Evolutionary conservation across 1,140 invertebrate genomes (phyloP).

Genomic region (Hyposmocoma kahamanoa): DNA sequence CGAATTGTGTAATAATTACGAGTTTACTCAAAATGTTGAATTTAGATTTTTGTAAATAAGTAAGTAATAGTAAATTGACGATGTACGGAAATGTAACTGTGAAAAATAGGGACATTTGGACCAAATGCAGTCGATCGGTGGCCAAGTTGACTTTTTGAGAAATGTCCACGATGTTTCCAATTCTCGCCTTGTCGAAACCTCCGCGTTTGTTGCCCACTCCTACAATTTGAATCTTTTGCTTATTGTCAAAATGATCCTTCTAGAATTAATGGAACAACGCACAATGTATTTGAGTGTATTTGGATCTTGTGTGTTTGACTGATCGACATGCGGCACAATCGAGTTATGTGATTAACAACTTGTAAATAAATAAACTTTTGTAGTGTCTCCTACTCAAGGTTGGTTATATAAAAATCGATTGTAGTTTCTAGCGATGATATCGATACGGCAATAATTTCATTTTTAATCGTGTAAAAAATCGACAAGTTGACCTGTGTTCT

Average conservation of each 20-base stretch:
- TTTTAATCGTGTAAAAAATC: constrained; percentile 13
- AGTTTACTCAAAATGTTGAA: constrained; percentile 3
- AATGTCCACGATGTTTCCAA: too few relatives aligned
- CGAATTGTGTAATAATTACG: neutral
- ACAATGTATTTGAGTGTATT: constrained; percentile 23
- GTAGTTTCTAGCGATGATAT: constrained; percentile 24
- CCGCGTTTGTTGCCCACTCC: too few relatives aligned
- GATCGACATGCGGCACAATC: constrained; percentile 30
- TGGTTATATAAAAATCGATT: constrained; percentile 25
- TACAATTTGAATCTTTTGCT: too few relatives aligned
- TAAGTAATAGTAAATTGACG: neutral
- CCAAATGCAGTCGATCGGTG: constrained; percentile 51
- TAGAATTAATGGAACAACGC: too few relatives aligned
- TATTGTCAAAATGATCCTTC: too few relatives aligned
- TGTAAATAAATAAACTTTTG: constrained; percentile 35
- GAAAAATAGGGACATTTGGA: constrained; percentile 32
- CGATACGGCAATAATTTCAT: constrained; percentile 53
- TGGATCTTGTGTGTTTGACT: constrained; percentile 17
- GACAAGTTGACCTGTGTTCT: constrained; percentile 42
- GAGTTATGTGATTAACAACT: constrained; percentile 16
- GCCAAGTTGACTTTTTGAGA: too few relatives aligned
- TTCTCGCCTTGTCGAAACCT: too few relatives aligned
- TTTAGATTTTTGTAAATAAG: constrained; percentile 2
- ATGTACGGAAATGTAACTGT: neutral
- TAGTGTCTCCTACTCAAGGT: constrained; percentile 24